Evolutionary conservation across 2,113 vertebrate genomes (phyloP).

Genomic region (Puntigrus tetrazona): DNA sequence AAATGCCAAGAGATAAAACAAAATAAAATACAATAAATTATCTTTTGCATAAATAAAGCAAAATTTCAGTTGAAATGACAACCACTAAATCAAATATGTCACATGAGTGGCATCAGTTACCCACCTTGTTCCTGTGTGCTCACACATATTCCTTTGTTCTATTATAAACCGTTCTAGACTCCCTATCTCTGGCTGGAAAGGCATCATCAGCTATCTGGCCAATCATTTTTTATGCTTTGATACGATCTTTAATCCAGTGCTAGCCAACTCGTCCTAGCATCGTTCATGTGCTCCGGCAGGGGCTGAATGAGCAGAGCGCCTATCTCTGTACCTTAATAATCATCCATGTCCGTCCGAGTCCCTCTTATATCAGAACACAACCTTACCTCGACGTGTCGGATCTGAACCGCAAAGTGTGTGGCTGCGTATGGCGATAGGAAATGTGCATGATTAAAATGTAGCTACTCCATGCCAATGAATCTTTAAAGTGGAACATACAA

Average conservation of each 20-base stretch:
- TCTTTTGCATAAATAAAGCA: not conserved
- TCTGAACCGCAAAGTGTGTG: not conserved
- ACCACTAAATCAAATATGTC: not conserved
- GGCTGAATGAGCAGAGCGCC: slow-evolving; percentile 32
- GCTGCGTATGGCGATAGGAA: not conserved
- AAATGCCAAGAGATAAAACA: too few species aligned
- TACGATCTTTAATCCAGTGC: slow-evolving; percentile 73
- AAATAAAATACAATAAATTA: not conserved
- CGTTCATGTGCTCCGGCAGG: slow-evolving; percentile 60
- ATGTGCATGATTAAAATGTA: slow-evolving; percentile 5
- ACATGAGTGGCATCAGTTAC: not conserved
- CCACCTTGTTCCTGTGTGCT: slow-evolving; percentile 38
- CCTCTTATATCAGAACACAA: slow-evolving; percentile 24
- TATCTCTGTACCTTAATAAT: slow-evolving; percentile 34
- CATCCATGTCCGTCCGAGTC: slow-evolving; percentile 12
- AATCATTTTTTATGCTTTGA: slow-evolving; percentile 65
- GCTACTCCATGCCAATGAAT: not conserved
- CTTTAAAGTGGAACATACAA: not conserved
- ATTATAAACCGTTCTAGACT: slow-evolving; percentile 53
- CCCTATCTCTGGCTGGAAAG: slow-evolving; percentile 50
- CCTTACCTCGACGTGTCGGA: slow-evolving; percentile 2
- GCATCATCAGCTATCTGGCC: slow-evolving; percentile 57
- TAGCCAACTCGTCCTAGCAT: slow-evolving; percentile 60
- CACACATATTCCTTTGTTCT: slow-evolving; percentile 37
- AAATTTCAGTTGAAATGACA: not conserved